phyloP scores from a whole-genome alignment of 2,113 vertebrate species.

The Oreochromis tanganicae region DNA sequence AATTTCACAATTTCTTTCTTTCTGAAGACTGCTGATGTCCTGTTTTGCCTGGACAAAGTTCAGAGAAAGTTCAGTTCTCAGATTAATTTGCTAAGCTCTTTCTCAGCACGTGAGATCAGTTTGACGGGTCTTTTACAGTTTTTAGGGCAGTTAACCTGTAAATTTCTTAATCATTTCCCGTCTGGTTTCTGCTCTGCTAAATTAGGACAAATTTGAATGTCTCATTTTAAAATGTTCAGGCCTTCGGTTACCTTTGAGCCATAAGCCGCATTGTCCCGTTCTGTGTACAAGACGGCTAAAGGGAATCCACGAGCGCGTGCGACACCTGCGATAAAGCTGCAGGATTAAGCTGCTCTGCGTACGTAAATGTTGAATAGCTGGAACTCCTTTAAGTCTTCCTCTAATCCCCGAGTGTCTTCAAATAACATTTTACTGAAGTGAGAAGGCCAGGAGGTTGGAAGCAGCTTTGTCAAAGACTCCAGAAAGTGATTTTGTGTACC shows the following conservation, averaged over 20 bases:
- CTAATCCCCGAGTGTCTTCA: constrained; percentile 55
- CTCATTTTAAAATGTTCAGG: not conserved
- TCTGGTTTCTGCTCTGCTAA: not conserved
- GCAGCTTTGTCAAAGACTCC: not conserved
- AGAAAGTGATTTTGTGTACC: not conserved
- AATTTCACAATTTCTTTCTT: not conserved
- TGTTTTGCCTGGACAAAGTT: not conserved
- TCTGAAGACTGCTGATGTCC: not conserved
- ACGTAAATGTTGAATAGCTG: constrained; percentile 19
- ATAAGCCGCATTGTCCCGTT: not conserved
- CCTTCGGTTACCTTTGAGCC: not conserved
- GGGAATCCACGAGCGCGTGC: not conserved
- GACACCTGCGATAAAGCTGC: constrained; percentile 6
- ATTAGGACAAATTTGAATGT: not conserved
- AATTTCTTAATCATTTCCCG: not conserved
- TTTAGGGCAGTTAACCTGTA: not conserved
- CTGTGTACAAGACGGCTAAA: not conserved
- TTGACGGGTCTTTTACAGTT: not conserved
- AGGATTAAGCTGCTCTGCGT: constrained; percentile 49
- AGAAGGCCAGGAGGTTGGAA: not conserved
- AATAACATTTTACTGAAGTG: constrained; percentile 49
- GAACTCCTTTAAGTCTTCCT: constrained; percentile 54
- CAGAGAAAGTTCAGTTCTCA: not conserved
- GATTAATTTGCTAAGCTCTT: not conserved
- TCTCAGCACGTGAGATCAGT: no score